phyloP scores from a whole-genome alignment of 2,797 vertebrate genomes.

The Stomatorhinus walkeri region DNA sequence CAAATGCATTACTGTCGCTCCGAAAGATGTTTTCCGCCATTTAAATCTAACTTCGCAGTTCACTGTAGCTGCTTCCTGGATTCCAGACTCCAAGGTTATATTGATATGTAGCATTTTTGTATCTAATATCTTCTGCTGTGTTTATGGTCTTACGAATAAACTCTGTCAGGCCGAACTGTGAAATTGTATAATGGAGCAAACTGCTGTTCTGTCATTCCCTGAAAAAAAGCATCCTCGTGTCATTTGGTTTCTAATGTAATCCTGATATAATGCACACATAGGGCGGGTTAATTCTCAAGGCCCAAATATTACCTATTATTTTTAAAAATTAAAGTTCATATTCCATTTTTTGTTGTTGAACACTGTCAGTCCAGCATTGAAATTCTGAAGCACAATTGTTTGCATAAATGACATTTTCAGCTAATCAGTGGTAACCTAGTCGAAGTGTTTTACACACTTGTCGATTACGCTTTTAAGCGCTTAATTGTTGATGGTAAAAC shows the following conservation, averaged over 20 bases:
- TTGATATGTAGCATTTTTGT: constrained; percentile 6
- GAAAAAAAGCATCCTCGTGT: not conserved
- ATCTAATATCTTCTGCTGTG: not conserved
- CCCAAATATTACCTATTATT: not conserved
- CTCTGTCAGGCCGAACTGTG: not conserved
- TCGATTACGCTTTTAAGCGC: not conserved
- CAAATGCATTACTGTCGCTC: not conserved
- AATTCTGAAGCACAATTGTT: not conserved
- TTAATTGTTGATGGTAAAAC: not conserved
- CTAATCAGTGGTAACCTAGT: not conserved
- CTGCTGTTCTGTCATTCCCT: not conserved
- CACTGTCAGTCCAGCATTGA: not conserved
- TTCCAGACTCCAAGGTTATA: not conserved
- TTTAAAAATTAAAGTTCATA: not conserved
- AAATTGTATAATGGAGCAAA: not conserved
- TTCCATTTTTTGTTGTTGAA: not conserved
- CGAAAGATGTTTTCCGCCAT: not conserved
- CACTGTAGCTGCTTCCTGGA: not conserved
- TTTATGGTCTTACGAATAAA: not conserved
- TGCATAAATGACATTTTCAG: not conserved
- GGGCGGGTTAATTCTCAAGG: not conserved
- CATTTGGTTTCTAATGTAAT: not conserved
- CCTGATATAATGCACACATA: not conserved
- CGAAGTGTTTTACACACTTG: not conserved
- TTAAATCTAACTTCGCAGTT: not conserved